Conservation (phyloP, 1,140 invertebrate genomes). For the Pseudomyrmex cubaensis region DNA sequence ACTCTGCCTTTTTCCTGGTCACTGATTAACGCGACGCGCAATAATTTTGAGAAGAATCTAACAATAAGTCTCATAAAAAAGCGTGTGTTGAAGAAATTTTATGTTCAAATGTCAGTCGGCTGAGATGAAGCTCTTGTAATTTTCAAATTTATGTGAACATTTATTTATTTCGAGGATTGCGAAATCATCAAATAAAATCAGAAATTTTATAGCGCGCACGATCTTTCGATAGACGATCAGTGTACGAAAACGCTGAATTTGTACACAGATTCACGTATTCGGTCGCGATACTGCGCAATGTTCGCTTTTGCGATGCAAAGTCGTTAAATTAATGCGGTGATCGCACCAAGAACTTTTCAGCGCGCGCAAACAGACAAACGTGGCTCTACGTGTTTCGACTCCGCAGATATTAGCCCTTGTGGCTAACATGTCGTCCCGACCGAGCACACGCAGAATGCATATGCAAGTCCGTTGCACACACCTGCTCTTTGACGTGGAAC, state of each 20-base stretch:
- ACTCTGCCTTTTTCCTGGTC: not conserved
- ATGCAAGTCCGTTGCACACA: constrained; percentile 72
- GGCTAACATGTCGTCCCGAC: constrained; percentile 55
- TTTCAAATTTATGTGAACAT: too few relatives aligned
- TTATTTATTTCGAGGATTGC: not conserved
- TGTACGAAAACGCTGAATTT: not conserved
- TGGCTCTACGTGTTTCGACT: constrained; percentile 1
- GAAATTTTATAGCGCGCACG: not conserved
- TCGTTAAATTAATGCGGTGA: constrained; percentile 60
- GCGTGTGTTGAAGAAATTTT: too few relatives aligned
- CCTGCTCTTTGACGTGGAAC: constrained; percentile 76
- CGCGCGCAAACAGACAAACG: not conserved
- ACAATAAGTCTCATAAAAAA: too few relatives aligned
- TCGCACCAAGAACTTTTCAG: constrained; percentile 52
- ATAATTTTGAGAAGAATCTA: not conserved
- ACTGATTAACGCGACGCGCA: not conserved
- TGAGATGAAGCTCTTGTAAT: too few relatives aligned
- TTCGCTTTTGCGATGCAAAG: constrained; percentile 61
- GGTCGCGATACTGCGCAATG: constrained; percentile 54
- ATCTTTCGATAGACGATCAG: not conserved
- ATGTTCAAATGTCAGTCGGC: too few relatives aligned
- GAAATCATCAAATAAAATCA: not conserved
- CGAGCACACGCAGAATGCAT: constrained; percentile 62
- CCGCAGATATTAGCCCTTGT: constrained; percentile 22
- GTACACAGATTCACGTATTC: not conserved